A percentile compares a stretch with the other conserved stretches of the same genome.
Conservation (phyloP, 2,888 invertebrate genomes). For the Galerucella nymphaeae region DNA sequence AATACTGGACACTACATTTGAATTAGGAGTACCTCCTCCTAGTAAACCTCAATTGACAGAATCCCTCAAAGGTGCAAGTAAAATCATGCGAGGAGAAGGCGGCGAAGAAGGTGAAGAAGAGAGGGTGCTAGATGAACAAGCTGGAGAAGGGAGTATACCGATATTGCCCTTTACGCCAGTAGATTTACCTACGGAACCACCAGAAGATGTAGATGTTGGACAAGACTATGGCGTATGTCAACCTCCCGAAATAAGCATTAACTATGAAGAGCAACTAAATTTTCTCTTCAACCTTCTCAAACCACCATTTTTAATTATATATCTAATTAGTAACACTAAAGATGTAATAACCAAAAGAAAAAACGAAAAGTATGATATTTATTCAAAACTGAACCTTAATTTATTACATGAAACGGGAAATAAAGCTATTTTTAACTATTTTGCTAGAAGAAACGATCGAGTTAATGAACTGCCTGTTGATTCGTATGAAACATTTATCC, state of each 20-base stretch:
- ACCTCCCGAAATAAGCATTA: slow-evolving; percentile 49
- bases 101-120: slow-evolving; percentile 48
- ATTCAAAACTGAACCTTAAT: slow-evolving; percentile 55
- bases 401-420: slow-evolving; percentile 50
- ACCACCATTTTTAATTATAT: slow-evolving; percentile 66
- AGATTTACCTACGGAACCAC: slow-evolving; percentile 5
- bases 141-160: slow-evolving; percentile 32
- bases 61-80: slow-evolving; percentile 33
- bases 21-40: slow-evolving; percentile 45
- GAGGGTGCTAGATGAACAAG: slow-evolving; percentile 51
- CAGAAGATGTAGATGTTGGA: slow-evolving; percentile 47
- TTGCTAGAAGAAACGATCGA: slow-evolving; percentile 57
- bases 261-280: slow-evolving; percentile 59
- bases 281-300: slow-evolving; percentile 58
- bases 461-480: slow-evolving; percentile 51
- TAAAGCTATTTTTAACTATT: slow-evolving; percentile 64
- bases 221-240: slow-evolving; percentile 48
- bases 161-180: not conserved
- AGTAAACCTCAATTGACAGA: slow-evolving; percentile 47
- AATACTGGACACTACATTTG: slow-evolving; percentile 52
- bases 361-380: slow-evolving; percentile 57
- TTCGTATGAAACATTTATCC: slow-evolving; percentile 49
- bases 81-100: slow-evolving; percentile 41
- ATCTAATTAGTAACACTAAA: slow-evolving; percentile 68
- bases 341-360: slow-evolving; percentile 66